These are phyloP conservation scores for Phaethon lepturus DNA, from an alignment of 2,113 vertebrate species.

Conservation along the genomic window DNA sequence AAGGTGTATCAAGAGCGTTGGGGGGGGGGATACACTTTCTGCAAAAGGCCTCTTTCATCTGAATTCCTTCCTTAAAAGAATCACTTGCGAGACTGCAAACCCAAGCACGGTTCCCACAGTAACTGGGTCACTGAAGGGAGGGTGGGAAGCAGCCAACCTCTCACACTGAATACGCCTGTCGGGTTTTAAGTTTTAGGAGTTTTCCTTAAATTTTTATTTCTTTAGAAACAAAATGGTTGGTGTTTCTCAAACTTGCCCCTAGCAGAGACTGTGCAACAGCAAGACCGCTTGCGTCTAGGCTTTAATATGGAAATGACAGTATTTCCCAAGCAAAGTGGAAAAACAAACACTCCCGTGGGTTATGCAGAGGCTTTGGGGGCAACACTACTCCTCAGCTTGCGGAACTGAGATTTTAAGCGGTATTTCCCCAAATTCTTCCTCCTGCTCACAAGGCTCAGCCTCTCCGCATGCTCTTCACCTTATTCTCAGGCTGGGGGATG, in stretches of 20 bases:
- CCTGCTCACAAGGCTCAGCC: neutral
- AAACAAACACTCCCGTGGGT: neutral
- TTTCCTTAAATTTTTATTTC: neutral
- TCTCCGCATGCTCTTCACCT: neutral
- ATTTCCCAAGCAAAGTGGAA: neutral
- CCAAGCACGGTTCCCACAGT: neutral
- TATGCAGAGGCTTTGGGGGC: neutral
- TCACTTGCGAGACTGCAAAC: neutral
- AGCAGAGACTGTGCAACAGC: neutral
- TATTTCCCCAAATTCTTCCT: neutral
- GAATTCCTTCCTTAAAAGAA: neutral
- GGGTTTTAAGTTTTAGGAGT: neutral
- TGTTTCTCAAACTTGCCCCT: neutral
- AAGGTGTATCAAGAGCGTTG: neutral
- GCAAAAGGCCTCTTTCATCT: neutral
- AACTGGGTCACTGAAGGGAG: neutral
- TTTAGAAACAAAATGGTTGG: neutral
- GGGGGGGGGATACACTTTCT: neutral
- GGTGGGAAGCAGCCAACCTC: neutral
- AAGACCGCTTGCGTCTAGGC: accelerated
- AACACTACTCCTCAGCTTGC: neutral
- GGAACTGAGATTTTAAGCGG: accelerated
- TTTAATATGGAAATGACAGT: neutral
- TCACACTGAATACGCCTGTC: accelerated
- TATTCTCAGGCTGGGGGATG: conserved; percentile 48